Evolutionary conservation across 2,113 vertebrate genomes (phyloP).

Genomic region (Ginglymostoma cirratum): DNA sequence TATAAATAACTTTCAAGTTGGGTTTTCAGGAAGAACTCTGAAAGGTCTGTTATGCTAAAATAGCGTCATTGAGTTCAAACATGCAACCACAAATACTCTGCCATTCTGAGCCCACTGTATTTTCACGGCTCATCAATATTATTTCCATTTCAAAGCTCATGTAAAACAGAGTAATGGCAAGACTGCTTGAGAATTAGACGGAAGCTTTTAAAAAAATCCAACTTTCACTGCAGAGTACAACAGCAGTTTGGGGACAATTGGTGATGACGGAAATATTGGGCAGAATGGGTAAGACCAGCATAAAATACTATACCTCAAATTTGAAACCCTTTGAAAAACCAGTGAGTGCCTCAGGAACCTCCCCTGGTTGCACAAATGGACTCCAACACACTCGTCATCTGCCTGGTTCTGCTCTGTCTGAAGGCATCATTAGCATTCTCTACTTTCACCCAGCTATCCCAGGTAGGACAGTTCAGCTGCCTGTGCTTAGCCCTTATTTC

Average conservation of each 20-base stretch:
- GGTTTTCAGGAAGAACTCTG: background rate
- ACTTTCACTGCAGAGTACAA: background rate
- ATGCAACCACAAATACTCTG: background rate
- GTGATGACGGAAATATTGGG: background rate
- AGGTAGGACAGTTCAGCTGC: too few relatives aligned
- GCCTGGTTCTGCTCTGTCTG: too few relatives aligned
- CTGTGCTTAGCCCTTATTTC: too few relatives aligned
- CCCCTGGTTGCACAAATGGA: too few relatives aligned
- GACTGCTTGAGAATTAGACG: background rate
- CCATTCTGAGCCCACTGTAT: background rate
- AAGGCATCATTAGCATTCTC: too few relatives aligned
- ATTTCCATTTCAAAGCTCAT: background rate
- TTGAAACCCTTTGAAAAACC: too few relatives aligned
- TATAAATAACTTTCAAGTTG: background rate
- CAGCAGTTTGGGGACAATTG: background rate
- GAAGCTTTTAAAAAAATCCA: background rate
- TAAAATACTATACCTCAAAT: too few relatives aligned
- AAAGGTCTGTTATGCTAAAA: background rate
- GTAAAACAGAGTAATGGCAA: background rate
- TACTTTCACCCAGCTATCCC: too few relatives aligned
- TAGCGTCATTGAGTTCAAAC: background rate
- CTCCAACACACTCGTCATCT: too few relatives aligned
- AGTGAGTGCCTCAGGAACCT: too few relatives aligned
- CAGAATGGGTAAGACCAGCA: too few relatives aligned
- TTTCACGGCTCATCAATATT: background rate